Base-by-base conservation (phyloP, 2,888 invertebrate genomes). In the Acanthopleura granulata region DNA sequence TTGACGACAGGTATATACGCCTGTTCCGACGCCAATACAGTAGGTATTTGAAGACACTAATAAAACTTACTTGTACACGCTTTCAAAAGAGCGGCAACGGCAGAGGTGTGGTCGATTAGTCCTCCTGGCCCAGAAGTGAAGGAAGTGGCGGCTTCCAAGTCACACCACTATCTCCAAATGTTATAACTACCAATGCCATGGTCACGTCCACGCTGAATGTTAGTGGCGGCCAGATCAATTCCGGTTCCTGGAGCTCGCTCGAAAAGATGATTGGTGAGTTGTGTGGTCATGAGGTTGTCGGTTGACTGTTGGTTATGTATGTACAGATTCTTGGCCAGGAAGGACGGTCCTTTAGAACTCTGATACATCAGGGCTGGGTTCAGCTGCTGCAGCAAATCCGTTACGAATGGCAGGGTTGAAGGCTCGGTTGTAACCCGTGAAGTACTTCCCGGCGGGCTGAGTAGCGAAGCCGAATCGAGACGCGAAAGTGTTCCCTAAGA, bases 401-500 rank as follows among this genome's bases (percentile, higher is more conserved):
- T 86, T 87, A 0, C 84, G 80, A 18, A 88, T 82, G 9, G 79
- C 77, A 0, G 87, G 83, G 76, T 86, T 83, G 18, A 87, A 73
- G 14, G 25, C 70, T 6, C 51, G 66, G 61, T 79, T 72, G 75
- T 85, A 85, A 16, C 25, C 50, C 49, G 49, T 49, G 40, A 49
- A 40, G 70, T 80, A 96, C 89, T 96, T 96, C 0, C 97, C 96
- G 85, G 95, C 94, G 0, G 95, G 94, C 82, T 94, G 89, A 11
- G 97, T 92, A 83, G 95, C 96, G 74, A 98, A 91, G 9, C 95
- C 97, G 88, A 97, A 97, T 9, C 96, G 92, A 85, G 95, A 95
- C 79, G 97, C 94, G 22, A 95, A 95, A 83, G 95, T 95, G 94
- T 95, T 96, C 9, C 97, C 97, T 16, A 98, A 93, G 71, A 99